These are phyloP conservation scores for Condylostylus longicornis DNA, from an alignment of 1,140 invertebrate genomes.

Conservation along the genomic window DNA sequence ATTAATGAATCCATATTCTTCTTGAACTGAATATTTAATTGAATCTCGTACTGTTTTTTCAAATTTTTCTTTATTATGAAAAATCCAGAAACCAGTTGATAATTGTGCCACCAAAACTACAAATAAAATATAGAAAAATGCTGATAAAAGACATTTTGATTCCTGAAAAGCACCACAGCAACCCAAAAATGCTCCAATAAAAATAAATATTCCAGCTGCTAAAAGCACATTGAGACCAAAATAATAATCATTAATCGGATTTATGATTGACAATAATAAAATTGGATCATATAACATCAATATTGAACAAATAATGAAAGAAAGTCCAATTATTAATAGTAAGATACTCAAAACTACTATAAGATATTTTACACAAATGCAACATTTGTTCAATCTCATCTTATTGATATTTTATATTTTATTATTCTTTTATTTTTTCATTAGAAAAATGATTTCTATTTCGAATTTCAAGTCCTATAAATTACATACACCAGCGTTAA, in stretches of 20 bases:
- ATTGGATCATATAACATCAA: no score
- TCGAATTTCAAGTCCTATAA: no score
- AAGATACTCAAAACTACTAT: no score
- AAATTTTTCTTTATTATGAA: conserved; percentile 42
- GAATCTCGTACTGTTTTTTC: conserved; percentile 39
- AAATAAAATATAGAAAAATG: conserved; percentile 51
- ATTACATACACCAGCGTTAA: no score
- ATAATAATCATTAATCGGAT: conserved; percentile 46
- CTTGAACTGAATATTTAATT: conserved; percentile 43
- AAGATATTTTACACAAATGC: no score
- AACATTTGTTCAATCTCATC: no score
- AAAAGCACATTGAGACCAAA: conserved; percentile 56
- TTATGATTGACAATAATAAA: conserved; percentile 46
- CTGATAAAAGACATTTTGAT: conserved; percentile 59
- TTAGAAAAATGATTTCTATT: no score
- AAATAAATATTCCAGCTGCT: conserved; percentile 56
- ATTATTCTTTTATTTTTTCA: no score
- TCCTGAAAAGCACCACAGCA: conserved; percentile 77
- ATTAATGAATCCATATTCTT: conserved; percentile 42
- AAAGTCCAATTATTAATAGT: no score
- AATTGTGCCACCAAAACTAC: conserved; percentile 54
- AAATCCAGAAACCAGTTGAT: conserved; percentile 49
- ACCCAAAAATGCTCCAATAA: conserved; percentile 69
- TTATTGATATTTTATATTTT: no score
- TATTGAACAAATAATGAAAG: no score